These are phyloP conservation scores for Coregonus sp. DNA, from an alignment of 2,797 vertebrate genomes.

Conservation along the genomic window DNA sequence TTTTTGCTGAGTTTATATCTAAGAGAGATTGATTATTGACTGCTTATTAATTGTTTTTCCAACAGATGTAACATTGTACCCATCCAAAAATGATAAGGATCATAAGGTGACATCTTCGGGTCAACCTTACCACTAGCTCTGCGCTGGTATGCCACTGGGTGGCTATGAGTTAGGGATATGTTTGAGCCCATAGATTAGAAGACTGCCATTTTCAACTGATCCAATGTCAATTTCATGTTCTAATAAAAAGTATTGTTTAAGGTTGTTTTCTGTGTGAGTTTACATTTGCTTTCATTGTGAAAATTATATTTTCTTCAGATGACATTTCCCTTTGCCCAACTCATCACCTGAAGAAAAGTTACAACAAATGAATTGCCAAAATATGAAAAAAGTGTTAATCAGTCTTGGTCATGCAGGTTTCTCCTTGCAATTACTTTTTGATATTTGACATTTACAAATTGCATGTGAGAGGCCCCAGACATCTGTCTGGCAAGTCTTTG, in stretches of 20 bases:
- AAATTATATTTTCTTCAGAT: neutral
- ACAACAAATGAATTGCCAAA: too few species aligned
- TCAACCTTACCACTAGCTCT: neutral
- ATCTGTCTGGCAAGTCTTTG: too few species aligned
- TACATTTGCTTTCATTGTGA: neutral
- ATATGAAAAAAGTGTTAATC: too few species aligned
- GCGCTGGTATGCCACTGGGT: neutral
- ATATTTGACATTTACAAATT: too few species aligned
- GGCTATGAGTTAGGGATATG: neutral
- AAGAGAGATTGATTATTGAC: neutral
- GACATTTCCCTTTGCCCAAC: too few species aligned
- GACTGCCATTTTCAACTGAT: neutral
- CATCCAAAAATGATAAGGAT: conserved; percentile 61
- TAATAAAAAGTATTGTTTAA: neutral
- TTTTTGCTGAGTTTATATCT: neutral
- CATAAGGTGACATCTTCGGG: too few species aligned
- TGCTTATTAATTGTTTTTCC: conserved; percentile 14
- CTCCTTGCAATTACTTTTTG: neutral
- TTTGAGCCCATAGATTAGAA: neutral
- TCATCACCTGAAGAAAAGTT: neutral
- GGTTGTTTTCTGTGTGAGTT: neutral
- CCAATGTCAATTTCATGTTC: neutral
- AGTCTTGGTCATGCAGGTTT: too few species aligned
- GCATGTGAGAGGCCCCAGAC: too few species aligned
- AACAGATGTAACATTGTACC: conserved; percentile 80